Conservation (phyloP, 1,140 invertebrate species). For the Leptoteleia sp. region DNA sequence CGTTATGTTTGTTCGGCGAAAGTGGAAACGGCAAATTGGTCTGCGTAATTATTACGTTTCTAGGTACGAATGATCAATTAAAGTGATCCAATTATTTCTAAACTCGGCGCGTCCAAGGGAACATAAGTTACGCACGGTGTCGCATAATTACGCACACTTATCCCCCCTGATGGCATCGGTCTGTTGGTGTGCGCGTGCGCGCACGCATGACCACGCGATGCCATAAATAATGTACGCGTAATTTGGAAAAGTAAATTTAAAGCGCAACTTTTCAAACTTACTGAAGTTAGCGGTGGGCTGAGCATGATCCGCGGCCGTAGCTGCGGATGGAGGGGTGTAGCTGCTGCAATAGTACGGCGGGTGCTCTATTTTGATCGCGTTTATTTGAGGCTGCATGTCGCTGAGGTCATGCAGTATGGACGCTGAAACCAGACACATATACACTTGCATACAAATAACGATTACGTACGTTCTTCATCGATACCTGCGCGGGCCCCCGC, state of each 20-base stretch:
- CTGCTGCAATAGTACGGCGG: conserved; percentile 95
- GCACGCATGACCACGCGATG: conserved; percentile 4
- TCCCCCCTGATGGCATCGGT: background rate
- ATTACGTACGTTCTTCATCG: conserved; percentile 68
- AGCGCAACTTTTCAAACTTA: conserved; percentile 77
- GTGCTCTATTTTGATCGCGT: conserved; percentile 94
- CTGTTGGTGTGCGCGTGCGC: background rate
- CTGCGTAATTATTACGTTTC: too few relatives aligned
- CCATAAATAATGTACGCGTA: conserved; percentile 57
- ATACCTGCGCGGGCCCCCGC: conserved; percentile 56
- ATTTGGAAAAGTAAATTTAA: conserved; percentile 66
- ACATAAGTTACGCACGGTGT: background rate
- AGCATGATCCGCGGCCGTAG: conserved; percentile 78
- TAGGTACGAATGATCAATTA: background rate
- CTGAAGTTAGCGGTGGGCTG: conserved; percentile 80
- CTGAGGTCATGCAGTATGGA: conserved; percentile 95
- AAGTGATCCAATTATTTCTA: conserved; percentile 17
- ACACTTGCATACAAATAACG: conserved; percentile 69
- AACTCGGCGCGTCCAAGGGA: background rate
- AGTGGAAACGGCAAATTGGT: too few relatives aligned
- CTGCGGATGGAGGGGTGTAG: conserved; percentile 89
- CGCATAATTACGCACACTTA: conserved; percentile 20
- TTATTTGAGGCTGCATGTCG: conserved; percentile 88
- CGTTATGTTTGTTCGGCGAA: too few relatives aligned
- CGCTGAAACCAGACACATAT: conserved; percentile 86